phyloP scores from a whole-genome alignment of 2,113 vertebrate species.

The Raja brachyura region DNA sequence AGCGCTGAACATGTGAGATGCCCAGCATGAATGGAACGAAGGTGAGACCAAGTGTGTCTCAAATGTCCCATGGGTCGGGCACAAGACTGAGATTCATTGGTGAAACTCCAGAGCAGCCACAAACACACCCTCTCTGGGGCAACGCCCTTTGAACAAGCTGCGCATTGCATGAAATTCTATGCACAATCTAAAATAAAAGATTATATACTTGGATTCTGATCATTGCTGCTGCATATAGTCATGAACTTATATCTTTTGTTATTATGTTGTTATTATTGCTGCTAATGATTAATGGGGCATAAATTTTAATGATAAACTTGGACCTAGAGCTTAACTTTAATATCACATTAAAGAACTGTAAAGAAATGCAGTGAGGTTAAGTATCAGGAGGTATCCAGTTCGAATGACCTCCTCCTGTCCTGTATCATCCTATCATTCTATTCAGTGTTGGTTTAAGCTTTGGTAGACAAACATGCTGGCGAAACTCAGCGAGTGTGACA shows the following conservation, averaged over 20 bases:
- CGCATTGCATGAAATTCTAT: neutral
- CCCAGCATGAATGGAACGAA: neutral
- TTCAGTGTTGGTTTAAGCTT: neutral
- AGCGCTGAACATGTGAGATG: neutral
- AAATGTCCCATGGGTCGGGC: neutral
- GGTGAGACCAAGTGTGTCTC: neutral
- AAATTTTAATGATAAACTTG: neutral
- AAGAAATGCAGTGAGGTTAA: neutral
- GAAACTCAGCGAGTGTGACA: no score
- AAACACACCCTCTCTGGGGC: neutral
- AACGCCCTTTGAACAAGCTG: neutral
- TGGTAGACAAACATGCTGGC: no score
- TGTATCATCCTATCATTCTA: neutral
- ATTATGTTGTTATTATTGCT: no score
- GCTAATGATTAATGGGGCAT: neutral
- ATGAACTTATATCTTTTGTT: no score
- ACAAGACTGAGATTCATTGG: neutral
- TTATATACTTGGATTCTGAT: neutral
- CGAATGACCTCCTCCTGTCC: neutral
- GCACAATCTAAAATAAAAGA: neutral
- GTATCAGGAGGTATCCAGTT: neutral
- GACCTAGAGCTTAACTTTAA: neutral
- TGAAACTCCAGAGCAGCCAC: neutral
- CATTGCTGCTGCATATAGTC: neutral
- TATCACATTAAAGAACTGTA: neutral